Evolutionary conservation across 2,797 vertebrate genomes (phyloP), one percentile per base, ranked within the genome.

Genomic region (Centroberyx gerrardi): DNA sequence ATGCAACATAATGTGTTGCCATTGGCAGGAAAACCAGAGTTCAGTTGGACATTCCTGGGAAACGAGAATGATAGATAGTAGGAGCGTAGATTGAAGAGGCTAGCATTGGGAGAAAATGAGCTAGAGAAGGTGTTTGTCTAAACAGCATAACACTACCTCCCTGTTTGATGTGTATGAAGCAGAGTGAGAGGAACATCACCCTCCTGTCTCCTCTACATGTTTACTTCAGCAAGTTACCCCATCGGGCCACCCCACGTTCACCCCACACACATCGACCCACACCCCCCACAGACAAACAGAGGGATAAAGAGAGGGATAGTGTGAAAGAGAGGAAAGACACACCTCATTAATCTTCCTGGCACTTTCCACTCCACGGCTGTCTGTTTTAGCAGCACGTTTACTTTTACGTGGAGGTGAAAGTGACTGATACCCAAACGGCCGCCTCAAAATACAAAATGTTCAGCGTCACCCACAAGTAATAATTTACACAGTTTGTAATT

Each of bases 281-380:
- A 70, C 78, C 62, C 87, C n/a, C 54, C 82, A 60, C 80, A 74
- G 71, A 79, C 81, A 90, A 86, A 88, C 86, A 88, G n/a, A 83
- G 80, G 80, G 85, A 91, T 87, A 83, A 86, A 86, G 76, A 84
- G 79, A 84, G 52, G 70, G 82, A 81, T 75, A 48, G 87, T 73
- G 87, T 89, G 87, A 90, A 90, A 75, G 86, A 90, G 82, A 84
- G 81, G 71, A 88, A 75, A 82, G 83, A 80, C 83, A 92, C 93
- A 94, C 93, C 90, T 94, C 91, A 91, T 93, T 90, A 90, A 92
- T 94, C 93, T 87, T 78, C 52, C 84, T 83, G 88, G 82, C 90
- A 91, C 92, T 91, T 89, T 89, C 86, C 88, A 84, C 89, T 91
- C 80, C 67, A 54, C 70, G 49, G 72, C 80, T 83, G 90, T 86